Base-by-base conservation (phyloP, 2,888 invertebrate genomes). In the Conistra vaccinii region DNA sequence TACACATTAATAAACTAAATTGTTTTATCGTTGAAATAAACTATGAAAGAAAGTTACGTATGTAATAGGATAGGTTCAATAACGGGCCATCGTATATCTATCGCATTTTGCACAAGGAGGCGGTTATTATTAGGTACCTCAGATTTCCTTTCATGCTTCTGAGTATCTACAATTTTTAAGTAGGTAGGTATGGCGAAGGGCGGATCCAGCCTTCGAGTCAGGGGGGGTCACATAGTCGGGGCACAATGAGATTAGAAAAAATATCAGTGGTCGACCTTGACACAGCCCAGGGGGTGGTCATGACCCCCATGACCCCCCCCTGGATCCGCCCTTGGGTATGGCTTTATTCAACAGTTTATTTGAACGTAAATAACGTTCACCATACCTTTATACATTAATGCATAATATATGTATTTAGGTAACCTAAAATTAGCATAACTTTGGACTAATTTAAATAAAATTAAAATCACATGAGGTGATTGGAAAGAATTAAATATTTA, bases 401-500 rank as follows among this genome's bases (percentile, higher is more conserved):
- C 55, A 55, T 17, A n/a, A n/a, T n/a, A n/a, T n/a, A n/a, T n/a
- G n/a, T n/a, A 20, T 65, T 42, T 58, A 63, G 14, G 29, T 39
- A 78, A 81, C 66, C 57, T 78, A 61, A 75, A 83, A 83, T 66
- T 75, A 42, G 69, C 79, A 72, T 82, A 39, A 55, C 26, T 75
- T 39, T 74, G 20, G 53, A 20, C 55, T 12, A 1, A 48, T 48
- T 48, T 20, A 48, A 48, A 48, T 48, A 48, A 48, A 48, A 48
- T 48, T 48, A 23, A 48, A 48, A 48, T 35, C 12, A 20, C 53
- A 48, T 12, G n/a, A 65, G 48, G 58, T 60, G 80, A 80, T 60
- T 65, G 68, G 23, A 60, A 68, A n/a, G 1, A 67, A 39, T 63
- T 45, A 32, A 45, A 51, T 48, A 73, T 73, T 79, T 60, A 55